These are phyloP conservation scores for Hiodon alosoides DNA, from an alignment of 2,113 vertebrate species.

Conservation along the genomic window DNA sequence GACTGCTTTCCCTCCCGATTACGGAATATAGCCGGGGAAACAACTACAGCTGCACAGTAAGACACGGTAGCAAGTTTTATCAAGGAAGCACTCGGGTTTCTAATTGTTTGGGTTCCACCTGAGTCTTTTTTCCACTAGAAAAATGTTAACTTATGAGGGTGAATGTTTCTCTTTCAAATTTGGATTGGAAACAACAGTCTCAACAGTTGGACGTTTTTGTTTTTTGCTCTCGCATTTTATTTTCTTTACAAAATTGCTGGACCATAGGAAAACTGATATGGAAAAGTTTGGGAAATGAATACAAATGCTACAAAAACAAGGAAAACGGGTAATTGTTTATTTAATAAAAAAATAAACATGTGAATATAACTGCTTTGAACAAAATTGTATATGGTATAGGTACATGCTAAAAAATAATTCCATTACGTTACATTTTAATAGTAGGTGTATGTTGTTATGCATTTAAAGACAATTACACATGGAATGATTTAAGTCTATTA, in stretches of 20 bases:
- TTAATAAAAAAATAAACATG: no score
- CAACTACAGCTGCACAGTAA: slow-evolving; percentile 32
- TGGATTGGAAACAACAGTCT: no score
- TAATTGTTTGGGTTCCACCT: neutral
- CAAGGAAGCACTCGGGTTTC: neutral
- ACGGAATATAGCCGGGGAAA: slow-evolving; percentile 20
- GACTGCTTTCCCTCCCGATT: slow-evolving; percentile 24
- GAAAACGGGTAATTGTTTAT: no score
- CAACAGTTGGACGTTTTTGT: no score
- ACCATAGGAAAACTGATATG: no score
- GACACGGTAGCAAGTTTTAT: slow-evolving; percentile 13
- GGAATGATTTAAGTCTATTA: slow-evolving; percentile 13
- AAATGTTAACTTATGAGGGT: neutral
- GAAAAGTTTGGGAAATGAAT: no score
- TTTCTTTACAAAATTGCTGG: no score
- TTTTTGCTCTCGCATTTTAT: no score
- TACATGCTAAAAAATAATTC: no score
- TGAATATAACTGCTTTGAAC: no score
- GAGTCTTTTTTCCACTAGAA: neutral
- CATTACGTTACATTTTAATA: neutral
- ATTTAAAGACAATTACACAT: neutral
- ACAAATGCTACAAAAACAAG: no score
- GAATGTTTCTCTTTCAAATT: neutral
- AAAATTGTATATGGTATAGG: no score
- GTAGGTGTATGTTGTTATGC: neutral